phyloP scores from a whole-genome alignment of 2,888 invertebrate genomes.

The Sussaba pulchella region DNA sequence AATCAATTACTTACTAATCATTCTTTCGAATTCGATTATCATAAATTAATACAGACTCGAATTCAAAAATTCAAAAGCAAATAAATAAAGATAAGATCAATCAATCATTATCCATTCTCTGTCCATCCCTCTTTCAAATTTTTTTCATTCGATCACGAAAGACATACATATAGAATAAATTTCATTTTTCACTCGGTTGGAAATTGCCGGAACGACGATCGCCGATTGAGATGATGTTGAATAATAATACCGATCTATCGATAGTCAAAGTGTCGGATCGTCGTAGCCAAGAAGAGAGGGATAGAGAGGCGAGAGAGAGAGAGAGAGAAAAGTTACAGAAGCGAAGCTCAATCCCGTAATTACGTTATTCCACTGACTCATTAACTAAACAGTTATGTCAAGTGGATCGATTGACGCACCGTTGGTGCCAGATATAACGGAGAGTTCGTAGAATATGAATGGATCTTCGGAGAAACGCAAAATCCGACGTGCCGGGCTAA shows the following conservation, averaged over 20 bases:
- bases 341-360: not conserved
- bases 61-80: too few species aligned
- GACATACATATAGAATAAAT: conserved; percentile 25
- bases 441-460: conserved; percentile 76
- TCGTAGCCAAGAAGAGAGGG: not conserved
- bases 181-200: not conserved
- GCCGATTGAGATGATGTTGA: conserved; percentile 34
- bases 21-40: too few species aligned
- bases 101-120: too few species aligned
- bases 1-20: too few species aligned
- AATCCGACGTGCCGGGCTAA: conserved; percentile 52
- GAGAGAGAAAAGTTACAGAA: not conserved
- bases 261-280: not conserved
- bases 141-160: too few species aligned
- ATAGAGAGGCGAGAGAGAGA: conserved; percentile 10
- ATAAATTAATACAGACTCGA: too few species aligned
- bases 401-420: conserved; percentile 71
- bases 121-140: too few species aligned
- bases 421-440: conserved; percentile 46
- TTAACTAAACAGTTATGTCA: conserved; percentile 77
- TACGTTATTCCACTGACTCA: conserved; percentile 62
- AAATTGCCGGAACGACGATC: not conserved
- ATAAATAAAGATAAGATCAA: too few species aligned
- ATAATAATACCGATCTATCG: conserved; percentile 51
- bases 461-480: conserved; percentile 63